Percentiles rank a stretch among this genome's conserved stretches.
These are phyloP conservation scores for Xiphophorus couchianus DNA, from an alignment of 2,113 vertebrate genomes.

Conservation along the genomic window DNA sequence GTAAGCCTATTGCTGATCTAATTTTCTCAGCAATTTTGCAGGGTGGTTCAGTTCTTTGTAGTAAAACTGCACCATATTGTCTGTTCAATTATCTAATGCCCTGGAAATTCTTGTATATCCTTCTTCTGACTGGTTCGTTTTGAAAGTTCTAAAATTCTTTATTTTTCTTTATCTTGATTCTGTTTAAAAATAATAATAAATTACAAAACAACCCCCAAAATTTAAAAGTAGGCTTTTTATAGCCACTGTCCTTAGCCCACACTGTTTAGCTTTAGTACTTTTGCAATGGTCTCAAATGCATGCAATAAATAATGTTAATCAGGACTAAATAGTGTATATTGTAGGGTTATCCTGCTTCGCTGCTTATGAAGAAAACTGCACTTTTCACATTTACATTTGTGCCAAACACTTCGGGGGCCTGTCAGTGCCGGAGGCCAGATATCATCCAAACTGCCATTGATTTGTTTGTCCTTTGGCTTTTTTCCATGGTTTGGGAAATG, in stretches of 20 bases:
- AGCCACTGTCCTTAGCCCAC: constrained; percentile 29
- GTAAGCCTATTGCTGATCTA: background rate
- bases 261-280: constrained; percentile 16
- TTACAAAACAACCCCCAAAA: background rate
- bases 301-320: constrained; percentile 35
- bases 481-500: constrained; percentile 65
- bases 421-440: constrained; percentile 63
- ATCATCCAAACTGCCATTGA: constrained; percentile 76
- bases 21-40: background rate
- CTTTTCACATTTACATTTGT: constrained; percentile 70
- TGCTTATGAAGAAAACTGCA: constrained; percentile 56
- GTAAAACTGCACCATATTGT: background rate
- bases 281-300: constrained; percentile 8
- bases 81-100: background rate
- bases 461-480: constrained; percentile 73
- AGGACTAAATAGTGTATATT: constrained; percentile 35
- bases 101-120: background rate
- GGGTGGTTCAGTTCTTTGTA: background rate
- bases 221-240: background rate
- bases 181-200: background rate
- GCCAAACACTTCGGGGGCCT: constrained; percentile 59
- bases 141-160: background rate
- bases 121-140: background rate
- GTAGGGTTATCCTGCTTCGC: constrained; percentile 24
- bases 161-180: background rate